Evolutionary conservation across 2,888 invertebrate species (phyloP), one percentile per base, ranked within the genome.

Genomic region (Choristoneura rosaceana): DNA sequence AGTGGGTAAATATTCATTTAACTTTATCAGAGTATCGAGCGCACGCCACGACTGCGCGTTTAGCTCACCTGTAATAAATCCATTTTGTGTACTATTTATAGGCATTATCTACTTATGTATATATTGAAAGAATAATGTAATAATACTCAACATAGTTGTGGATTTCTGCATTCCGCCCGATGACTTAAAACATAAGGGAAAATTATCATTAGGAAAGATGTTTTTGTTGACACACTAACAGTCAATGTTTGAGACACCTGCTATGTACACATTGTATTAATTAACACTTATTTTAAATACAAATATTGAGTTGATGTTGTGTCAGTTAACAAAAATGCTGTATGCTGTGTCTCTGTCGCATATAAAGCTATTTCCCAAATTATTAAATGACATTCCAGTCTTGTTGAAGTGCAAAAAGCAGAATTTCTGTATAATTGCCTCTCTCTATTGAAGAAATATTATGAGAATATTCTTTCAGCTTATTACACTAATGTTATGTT

Each of bases 111-210:
- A 92, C 90, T 90, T 93, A 91, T 93, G 91, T 93, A 93, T 93
- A 92, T 94, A 93, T 93, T 90, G 92, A 91, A 81, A 74, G 78
- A 78, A 74, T 78, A 75, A 77, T 83, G 82, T 91, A 86, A 88
- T 89, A 92, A 93, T 92, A 93, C 92, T 93, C 93, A 93, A 93
- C 93, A 90, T 93, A 93, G 93, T 94, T 94, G 94, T 94, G 94
- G 94, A 93, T 93, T 92, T 93, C 92, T 93, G 94, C 94, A 94
- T 94, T 94, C 94, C 94, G 93, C 94, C 93, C 93, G 93, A 93
- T 90, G 94, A 94, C 93, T 93, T 92, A 93, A 93, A 91, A 88
- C 90, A 88, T 89, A 89, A 92, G 92, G 84, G 90, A 90, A 80
- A 88, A 86, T 89, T 87, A 88, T 89, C 83, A 80, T 89, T 90